These are phyloP conservation scores for Ochropleura leucogaster DNA, from an alignment of 2,888 invertebrate species.

Conservation along the genomic window DNA sequence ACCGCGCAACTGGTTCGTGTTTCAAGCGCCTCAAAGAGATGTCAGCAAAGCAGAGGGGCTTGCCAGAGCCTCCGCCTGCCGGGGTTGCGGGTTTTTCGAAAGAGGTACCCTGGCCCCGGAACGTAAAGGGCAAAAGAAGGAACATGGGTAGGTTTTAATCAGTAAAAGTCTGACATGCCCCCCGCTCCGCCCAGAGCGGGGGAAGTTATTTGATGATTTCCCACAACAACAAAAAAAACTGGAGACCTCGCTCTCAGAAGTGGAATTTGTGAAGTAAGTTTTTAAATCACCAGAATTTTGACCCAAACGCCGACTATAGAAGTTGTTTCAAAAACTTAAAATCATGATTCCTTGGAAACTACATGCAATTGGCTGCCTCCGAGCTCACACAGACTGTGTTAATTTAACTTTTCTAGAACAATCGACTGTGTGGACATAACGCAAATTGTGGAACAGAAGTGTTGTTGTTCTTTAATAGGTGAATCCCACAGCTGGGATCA, in stretches of 20 bases:
- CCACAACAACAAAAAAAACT: too few species aligned
- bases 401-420: constrained; percentile 60
- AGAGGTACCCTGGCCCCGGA: too few species aligned
- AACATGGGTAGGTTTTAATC: too few species aligned
- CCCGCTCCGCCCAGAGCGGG: too few species aligned
- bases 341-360: constrained; percentile 19
- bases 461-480: constrained; percentile 53
- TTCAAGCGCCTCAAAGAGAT: too few species aligned
- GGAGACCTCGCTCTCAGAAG: background rate
- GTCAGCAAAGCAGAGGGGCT: too few species aligned
- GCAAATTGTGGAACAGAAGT: constrained; percentile 38
- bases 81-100: too few species aligned
- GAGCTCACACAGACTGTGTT: constrained; percentile 20
- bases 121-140: too few species aligned
- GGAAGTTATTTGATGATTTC: too few species aligned
- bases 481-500: constrained; percentile 33
- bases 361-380: constrained; percentile 1
- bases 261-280: background rate
- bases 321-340: constrained; percentile 35
- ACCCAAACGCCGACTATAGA: background rate
- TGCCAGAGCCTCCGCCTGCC: too few species aligned
- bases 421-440: constrained; percentile 32
- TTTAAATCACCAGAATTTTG: background rate
- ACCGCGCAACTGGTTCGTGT: too few species aligned
- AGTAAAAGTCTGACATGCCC: too few species aligned